phyloP scores from a whole-genome alignment of 2,888 invertebrate species.

The Muschampia staudingeri region DNA sequence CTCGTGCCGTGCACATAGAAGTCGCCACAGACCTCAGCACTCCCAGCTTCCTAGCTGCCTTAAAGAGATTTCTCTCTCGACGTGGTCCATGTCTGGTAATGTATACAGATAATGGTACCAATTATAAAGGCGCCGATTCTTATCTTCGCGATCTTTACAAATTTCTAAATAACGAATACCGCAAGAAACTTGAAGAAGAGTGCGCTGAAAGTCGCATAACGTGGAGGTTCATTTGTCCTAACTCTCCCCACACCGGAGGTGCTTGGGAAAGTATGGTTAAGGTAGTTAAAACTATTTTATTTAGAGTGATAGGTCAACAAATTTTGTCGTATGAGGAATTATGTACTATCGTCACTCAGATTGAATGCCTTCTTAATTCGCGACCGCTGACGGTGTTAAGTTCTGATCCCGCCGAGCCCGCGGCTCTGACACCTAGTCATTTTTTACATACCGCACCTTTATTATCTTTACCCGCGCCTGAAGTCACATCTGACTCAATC shows the following conservation, averaged over 20 bases:
- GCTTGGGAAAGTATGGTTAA: constrained; percentile 48
- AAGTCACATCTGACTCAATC: constrained; percentile 26
- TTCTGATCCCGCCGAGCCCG: constrained; percentile 50
- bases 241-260: constrained; percentile 49
- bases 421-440: constrained; percentile 55
- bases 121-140: constrained; percentile 50
- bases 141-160: constrained; percentile 38
- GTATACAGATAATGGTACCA: constrained; percentile 56
- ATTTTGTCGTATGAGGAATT: constrained; percentile 55
- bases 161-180: constrained; percentile 34
- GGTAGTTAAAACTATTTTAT: constrained; percentile 51
- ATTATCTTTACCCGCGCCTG: constrained; percentile 42
- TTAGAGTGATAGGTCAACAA: constrained; percentile 48
- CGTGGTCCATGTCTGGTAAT: constrained; percentile 56
- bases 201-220: constrained; percentile 43
- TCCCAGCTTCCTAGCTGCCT: constrained; percentile 52
- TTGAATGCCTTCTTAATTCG: constrained; percentile 53
- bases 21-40: constrained; percentile 54
- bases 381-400: constrained; percentile 52
- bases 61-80: constrained; percentile 60
- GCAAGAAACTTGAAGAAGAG: constrained; percentile 27
- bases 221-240: constrained; percentile 46
- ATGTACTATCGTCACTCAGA: constrained; percentile 36
- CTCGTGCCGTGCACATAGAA: constrained; percentile 57
- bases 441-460: constrained; percentile 51